Percentiles rank a stretch among this genome's conserved stretches.
Evolutionary conservation across 1,140 invertebrate genomes (phyloP).

Genomic region (Brachionus koreanus): DNA sequence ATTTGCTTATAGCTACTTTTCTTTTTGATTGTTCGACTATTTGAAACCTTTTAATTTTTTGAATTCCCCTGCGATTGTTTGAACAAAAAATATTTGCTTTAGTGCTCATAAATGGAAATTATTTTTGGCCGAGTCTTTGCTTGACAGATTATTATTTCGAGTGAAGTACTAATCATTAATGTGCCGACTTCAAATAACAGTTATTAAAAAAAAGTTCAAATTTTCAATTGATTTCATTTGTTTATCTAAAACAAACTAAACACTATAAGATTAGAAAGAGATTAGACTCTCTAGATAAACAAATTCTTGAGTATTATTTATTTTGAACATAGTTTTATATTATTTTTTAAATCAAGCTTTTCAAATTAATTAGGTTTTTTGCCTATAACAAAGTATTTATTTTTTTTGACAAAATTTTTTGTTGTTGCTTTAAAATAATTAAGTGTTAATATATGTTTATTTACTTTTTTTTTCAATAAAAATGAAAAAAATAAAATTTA

Average conservation of each 20-base stretch:
- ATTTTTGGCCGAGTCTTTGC: background rate
- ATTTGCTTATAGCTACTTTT: slow-evolving; percentile 18
- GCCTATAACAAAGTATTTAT: too few relatives aligned
- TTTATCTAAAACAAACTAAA: background rate
- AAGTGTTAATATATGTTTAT: too few relatives aligned
- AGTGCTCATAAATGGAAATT: slow-evolving; percentile 16
- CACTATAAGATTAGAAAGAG: background rate
- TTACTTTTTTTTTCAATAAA: background rate
- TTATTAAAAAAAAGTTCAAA: background rate
- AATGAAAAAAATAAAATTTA: background rate
- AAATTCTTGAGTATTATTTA: background rate
- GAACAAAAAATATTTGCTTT: slow-evolving; percentile 30
- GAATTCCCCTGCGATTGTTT: background rate
- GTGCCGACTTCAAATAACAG: background rate
- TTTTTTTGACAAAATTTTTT: too few relatives aligned
- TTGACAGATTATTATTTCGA: background rate
- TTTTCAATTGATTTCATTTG: slow-evolving; percentile 8
- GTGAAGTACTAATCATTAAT: background rate
- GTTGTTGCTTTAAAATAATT: too few relatives aligned
- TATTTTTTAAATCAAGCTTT: too few relatives aligned
- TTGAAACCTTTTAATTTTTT: background rate
- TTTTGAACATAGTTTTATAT: background rate
- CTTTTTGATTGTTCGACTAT: background rate
- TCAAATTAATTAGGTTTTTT: too few relatives aligned
- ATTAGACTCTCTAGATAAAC: background rate